A percentile compares a stretch with the other conserved stretches of the same genome.
Conservation (phyloP, 2,113 vertebrate genomes). For the Natator depressus region DNA sequence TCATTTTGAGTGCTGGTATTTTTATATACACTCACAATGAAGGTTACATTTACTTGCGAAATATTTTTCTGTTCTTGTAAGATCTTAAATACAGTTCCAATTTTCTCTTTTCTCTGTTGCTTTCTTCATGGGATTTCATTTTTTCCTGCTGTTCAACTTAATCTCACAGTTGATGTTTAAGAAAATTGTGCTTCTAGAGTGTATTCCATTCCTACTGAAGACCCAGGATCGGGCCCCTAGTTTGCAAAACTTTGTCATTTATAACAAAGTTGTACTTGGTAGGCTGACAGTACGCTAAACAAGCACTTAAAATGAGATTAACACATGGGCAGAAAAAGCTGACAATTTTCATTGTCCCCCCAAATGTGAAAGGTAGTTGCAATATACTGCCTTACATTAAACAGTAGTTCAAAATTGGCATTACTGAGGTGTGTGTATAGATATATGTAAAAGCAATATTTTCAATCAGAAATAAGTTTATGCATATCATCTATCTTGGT, state of each 20-base stretch:
- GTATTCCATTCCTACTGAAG: neutral
- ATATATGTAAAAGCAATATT: neutral
- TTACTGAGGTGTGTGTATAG: neutral
- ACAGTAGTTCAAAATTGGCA: neutral
- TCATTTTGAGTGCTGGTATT: neutral
- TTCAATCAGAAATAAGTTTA: neutral
- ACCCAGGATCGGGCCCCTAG: neutral
- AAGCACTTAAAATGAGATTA: neutral
- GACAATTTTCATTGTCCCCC: neutral
- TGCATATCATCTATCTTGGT: neutral
- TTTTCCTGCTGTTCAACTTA: neutral
- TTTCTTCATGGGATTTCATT: neutral
- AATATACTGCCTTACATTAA: fast-evolving
- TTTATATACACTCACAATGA: neutral
- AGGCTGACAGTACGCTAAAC: neutral
- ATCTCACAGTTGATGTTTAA: neutral
- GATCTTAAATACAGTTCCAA: neutral
- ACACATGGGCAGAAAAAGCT: neutral
- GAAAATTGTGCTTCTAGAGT: neutral
- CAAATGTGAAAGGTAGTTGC: neutral
- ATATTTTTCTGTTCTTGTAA: neutral
- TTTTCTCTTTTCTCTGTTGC: neutral
- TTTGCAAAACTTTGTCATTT: neutral
- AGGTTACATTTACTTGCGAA: neutral
- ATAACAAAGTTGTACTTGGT: neutral